Evolutionary conservation across 2,888 invertebrate species (phyloP).

Genomic region (Tipula helvola): DNA sequence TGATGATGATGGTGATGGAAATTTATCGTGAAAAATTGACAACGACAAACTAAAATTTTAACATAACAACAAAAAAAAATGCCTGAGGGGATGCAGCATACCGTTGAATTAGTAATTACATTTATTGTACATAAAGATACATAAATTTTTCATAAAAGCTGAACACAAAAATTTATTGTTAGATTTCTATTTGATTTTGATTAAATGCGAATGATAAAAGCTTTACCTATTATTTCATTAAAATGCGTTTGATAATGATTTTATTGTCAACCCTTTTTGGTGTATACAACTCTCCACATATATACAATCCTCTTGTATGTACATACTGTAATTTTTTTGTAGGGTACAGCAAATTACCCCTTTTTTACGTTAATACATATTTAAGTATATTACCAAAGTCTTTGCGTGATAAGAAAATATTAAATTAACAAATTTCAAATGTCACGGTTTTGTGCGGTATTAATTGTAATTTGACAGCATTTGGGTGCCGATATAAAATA

Average conservation of each 20-base stretch:
- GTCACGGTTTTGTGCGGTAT: background rate
- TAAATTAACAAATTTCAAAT: background rate
- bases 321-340: background rate
- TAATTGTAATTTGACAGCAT: background rate
- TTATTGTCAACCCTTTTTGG: background rate
- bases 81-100: background rate
- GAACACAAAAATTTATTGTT: background rate
- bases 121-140: background rate
- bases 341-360: background rate
- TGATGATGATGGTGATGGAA: background rate
- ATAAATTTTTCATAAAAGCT: background rate
- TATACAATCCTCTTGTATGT: background rate
- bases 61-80: background rate
- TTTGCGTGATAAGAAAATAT: slow-evolving; percentile 4
- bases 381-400: background rate
- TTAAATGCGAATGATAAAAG: background rate
- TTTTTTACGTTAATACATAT: background rate
- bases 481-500: background rate
- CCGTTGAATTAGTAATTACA: background rate
- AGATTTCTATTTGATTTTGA: background rate
- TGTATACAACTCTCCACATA: background rate
- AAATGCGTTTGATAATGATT: slow-evolving; percentile 4
- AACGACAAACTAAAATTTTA: background rate
- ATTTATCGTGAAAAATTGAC: background rate
- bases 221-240: background rate